phyloP scores from a whole-genome alignment of 2,797 vertebrate species.

The Lepidocolaptes lacrymiger region DNA sequence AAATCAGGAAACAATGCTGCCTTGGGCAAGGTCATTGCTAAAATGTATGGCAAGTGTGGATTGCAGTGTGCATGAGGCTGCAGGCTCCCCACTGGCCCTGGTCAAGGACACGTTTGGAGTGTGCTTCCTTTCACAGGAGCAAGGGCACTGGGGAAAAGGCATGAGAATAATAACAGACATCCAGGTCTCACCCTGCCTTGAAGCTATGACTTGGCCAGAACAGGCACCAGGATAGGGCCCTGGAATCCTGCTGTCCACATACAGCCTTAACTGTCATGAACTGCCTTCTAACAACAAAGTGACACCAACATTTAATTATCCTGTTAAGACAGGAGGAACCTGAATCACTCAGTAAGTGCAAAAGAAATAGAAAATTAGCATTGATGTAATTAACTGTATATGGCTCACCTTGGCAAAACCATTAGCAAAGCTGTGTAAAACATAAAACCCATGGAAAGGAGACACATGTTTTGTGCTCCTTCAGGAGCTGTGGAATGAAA shows the following conservation, averaged over 20 bases:
- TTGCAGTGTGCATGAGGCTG: fast-evolving
- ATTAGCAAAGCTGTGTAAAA: not conserved
- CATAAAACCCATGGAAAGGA: not conserved
- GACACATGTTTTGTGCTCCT: not conserved
- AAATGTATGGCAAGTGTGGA: not conserved
- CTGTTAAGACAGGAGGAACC: not conserved
- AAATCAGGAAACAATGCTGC: not conserved
- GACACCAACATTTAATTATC: not conserved
- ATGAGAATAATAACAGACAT: not conserved
- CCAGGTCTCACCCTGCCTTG: not conserved
- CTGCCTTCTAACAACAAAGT: not conserved
- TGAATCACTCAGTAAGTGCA: not conserved
- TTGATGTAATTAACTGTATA: not conserved
- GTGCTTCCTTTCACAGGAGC: not conserved
- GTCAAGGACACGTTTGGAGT: not conserved
- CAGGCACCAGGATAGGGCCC: not conserved
- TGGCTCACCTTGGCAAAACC: not conserved
- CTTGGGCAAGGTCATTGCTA: not conserved
- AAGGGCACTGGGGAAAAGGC: not conserved
- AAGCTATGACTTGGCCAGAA: not conserved
- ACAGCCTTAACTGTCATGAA: not conserved
- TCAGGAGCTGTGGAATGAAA: slow-evolving; percentile 2
- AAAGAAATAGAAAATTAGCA: not conserved
- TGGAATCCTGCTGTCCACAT: not conserved
- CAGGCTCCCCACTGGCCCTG: not conserved